Evolutionary conservation across 2,888 invertebrate genomes (phyloP).

Genomic region (Lasioglossum oenotherae): DNA sequence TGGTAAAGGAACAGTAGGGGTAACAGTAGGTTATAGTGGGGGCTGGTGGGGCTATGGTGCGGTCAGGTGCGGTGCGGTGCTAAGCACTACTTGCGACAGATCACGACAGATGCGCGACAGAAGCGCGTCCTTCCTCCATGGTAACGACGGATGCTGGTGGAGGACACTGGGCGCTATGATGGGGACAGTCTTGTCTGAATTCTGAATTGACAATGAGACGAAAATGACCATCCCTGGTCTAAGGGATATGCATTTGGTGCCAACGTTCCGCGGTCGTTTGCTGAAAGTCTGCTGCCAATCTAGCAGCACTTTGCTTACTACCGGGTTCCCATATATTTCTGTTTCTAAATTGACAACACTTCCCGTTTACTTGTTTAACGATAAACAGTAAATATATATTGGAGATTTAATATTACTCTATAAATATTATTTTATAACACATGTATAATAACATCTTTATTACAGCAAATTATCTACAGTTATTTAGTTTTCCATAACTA

Average conservation of each 20-base stretch:
- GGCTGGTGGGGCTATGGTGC: too few species aligned
- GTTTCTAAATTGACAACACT: not conserved
- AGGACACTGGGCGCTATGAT: too few species aligned
- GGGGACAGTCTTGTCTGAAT: too few species aligned
- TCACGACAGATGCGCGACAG: too few species aligned
- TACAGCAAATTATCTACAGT: conserved; percentile 68
- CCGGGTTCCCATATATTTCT: not conserved
- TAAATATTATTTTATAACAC: conserved; percentile 39
- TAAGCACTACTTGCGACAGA: too few species aligned
- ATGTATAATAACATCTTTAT: conserved; percentile 64
- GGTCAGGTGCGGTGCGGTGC: too few species aligned
- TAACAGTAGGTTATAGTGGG: too few species aligned
- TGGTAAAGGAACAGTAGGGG: too few species aligned
- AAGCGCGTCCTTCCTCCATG: too few species aligned
- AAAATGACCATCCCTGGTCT: too few species aligned
- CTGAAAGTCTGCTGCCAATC: not conserved
- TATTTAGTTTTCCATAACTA: conserved; percentile 43
- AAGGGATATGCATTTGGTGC: not conserved
- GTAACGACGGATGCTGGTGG: too few species aligned
- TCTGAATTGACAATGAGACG: too few species aligned
- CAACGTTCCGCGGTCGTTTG: not conserved
- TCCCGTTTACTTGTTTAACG: not conserved
- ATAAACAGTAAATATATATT: conserved; percentile 29
- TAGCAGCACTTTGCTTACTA: not conserved
- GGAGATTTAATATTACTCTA: conserved; percentile 40